Conservation (phyloP, 2,888 invertebrate genomes). For the Apamea crenata region DNA sequence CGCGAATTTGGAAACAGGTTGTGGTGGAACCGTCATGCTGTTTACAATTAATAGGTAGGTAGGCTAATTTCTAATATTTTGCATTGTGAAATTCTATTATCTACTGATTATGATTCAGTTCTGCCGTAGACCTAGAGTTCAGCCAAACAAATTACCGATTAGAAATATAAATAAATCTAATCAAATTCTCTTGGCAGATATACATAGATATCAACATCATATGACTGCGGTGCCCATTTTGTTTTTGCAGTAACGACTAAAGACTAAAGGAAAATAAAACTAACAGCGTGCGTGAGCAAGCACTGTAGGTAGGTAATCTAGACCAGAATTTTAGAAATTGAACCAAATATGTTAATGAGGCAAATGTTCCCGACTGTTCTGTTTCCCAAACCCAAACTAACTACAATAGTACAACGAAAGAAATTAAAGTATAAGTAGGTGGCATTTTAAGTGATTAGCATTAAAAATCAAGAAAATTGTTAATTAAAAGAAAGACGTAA, state of each 20-base stretch:
- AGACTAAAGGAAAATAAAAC: background rate
- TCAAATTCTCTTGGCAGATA: conserved; percentile 78
- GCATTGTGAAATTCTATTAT: background rate
- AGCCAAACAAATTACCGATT: conserved; percentile 5
- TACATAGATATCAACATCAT: conserved; percentile 98
- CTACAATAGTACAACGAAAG: background rate
- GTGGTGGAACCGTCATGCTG: conserved; percentile 4
- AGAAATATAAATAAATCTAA: conserved; percentile 2
- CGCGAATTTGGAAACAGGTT: background rate
- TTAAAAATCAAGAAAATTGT: background rate
- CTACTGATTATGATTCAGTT: conserved; percentile 1
- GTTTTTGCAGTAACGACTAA: background rate
- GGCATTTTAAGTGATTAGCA: background rate
- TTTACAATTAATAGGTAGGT: background rate
- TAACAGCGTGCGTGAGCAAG: background rate
- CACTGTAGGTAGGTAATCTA: background rate
- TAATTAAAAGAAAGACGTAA: background rate
- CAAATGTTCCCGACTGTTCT: background rate
- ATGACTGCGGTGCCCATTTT: conserved; percentile 93
- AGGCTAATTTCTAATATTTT: background rate
- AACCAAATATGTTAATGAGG: background rate
- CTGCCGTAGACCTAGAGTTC: background rate
- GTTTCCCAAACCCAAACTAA: background rate
- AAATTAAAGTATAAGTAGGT: background rate
- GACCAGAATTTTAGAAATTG: background rate